Percentiles rank a stretch among this genome's conserved stretches.
phyloP scores from a whole-genome alignment of 2,113 vertebrate genomes.

The Hypanus sabinus region DNA sequence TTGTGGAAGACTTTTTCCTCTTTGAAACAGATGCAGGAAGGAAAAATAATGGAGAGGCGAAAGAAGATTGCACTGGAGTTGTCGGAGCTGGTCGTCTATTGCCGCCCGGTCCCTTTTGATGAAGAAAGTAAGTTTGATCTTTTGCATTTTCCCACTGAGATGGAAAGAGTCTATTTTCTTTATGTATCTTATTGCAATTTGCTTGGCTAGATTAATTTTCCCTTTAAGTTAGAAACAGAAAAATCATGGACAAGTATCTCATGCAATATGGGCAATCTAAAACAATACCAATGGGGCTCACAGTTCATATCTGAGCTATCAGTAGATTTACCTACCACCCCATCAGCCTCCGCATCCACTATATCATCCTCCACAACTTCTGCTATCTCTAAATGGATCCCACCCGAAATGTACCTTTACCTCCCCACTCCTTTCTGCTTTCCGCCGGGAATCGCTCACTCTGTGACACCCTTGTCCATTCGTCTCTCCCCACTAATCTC shows the following conservation, averaged over 20 bases:
- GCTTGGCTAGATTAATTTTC: background rate
- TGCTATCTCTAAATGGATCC: no score
- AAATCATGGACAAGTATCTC: background rate
- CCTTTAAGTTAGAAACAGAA: background rate
- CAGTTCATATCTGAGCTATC: background rate
- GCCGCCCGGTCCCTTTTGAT: constrained; percentile 63
- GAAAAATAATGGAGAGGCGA: constrained; percentile 66
- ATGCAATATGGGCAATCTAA: background rate
- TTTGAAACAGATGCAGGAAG: constrained; percentile 61
- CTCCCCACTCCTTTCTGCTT: no score
- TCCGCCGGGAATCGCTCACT: no score
- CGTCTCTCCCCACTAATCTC: no score
- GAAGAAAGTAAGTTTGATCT: constrained; percentile 57
- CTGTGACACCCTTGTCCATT: no score
- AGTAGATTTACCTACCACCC: background rate
- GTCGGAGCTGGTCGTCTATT: constrained; percentile 65
- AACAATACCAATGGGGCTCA: background rate
- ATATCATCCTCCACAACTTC: no score
- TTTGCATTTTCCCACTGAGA: background rate
- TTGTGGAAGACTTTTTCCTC: background rate
- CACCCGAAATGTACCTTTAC: no score
- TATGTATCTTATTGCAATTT: background rate
- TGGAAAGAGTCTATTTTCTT: background rate
- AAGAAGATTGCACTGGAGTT: constrained; percentile 67
- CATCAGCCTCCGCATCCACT: background rate